Evolutionary conservation across 2,797 vertebrate species (phyloP).

Genomic region (Tiaroga cobitis): DNA sequence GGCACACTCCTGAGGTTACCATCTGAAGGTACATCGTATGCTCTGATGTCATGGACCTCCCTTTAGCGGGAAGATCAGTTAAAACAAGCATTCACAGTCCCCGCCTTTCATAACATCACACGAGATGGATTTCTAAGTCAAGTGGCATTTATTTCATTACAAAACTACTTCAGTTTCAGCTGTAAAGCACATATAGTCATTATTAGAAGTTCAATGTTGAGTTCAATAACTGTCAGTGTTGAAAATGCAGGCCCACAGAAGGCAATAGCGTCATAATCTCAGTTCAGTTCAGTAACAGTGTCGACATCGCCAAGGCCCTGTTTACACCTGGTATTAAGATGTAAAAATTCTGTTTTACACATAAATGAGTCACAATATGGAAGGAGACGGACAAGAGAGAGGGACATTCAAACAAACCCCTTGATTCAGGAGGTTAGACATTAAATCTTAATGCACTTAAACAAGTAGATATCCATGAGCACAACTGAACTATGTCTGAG

Average conservation of each 20-base stretch:
- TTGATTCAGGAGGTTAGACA: not conserved
- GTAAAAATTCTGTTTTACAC: not conserved
- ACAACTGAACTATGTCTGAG: not conserved
- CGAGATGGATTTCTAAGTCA: not conserved
- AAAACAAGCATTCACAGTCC: constrained; percentile 6
- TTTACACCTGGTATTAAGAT: no score
- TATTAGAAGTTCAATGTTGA: not conserved
- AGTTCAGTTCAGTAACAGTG: no score
- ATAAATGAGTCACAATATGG: not conserved
- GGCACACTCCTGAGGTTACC: constrained; percentile 51
- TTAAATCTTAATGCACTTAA: not conserved
- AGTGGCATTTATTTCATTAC: not conserved
- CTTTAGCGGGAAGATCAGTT: not conserved
- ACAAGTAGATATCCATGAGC: not conserved
- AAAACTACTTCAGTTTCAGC: not conserved
- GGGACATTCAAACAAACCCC: not conserved
- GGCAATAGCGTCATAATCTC: no score
- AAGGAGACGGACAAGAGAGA: not conserved
- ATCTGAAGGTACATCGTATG: constrained; percentile 24
- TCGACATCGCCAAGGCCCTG: no score
- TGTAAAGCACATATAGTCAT: not conserved
- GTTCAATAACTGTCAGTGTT: not conserved
- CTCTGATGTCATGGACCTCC: constrained; percentile 9
- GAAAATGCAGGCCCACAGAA: not conserved
- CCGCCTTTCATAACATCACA: not conserved